Evolutionary conservation across 1,140 invertebrate genomes (phyloP), one percentile per base, ranked within the genome.

Genomic region (Brachionus koreanus): DNA sequence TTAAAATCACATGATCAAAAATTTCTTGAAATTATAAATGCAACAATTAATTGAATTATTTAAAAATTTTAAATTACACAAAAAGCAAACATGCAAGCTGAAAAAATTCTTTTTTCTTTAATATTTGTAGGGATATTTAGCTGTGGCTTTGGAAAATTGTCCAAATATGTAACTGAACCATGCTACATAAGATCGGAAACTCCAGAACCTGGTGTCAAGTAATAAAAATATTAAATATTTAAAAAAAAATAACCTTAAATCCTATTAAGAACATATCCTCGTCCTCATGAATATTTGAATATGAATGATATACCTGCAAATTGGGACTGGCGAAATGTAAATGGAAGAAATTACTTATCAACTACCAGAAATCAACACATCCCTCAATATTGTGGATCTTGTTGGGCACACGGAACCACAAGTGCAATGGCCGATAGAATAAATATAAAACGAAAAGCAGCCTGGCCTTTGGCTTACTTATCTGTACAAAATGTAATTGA

Each of bases 381-480:
- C 65, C 88, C 88, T n/a, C 88, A 88, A 79, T 88, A 87, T 83
- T 90, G 90, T 86, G 90, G 90, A 16, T 90, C 89, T 3, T 90
- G 90, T 82, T 90, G 90, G 90, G 90, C 88, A 6, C 88, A 89
- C 86, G 89, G 89, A 35, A 86, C 86, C 5, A 89, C 88, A 19
- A 88, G 87, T 85, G 86, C 90, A 1, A 37, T 90, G 61, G 90
- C 90, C 57, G 90, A 90, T 84, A 84, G 90, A 74, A 89, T 90
- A 82, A 90, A 90, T 84, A 90, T 90, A 82, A 86, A 86, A 77
- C 83, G 90, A 49, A 87, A 87, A 69, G 88, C 85, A 25, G 86
- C 85, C 1, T 90, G 90, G 90, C 90, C 90, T 4, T 84, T 86
- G n/a, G 87, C 89, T 5, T 89, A 89, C 83, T 85, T 90, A 5